Percentiles rank a stretch among this genome's conserved stretches.
Evolutionary conservation across 2,797 vertebrate species (phyloP).

Genomic region (Luscinia luscinia): DNA sequence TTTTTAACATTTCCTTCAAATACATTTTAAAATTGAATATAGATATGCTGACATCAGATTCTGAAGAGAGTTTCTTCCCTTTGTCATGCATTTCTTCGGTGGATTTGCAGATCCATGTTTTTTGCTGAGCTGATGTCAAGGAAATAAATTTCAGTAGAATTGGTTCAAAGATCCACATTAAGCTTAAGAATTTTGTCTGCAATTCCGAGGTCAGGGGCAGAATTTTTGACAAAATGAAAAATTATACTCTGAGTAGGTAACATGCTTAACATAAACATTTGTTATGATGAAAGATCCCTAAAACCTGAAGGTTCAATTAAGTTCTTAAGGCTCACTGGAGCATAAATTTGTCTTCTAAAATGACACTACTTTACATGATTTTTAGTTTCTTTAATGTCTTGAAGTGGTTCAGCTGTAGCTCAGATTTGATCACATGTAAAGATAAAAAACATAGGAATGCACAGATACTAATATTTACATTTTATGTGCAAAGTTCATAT

Average conservation of each 20-base stretch:
- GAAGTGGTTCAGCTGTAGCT: conserved; percentile 12
- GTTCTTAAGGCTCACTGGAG: conserved; percentile 7
- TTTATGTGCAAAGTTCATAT: neutral
- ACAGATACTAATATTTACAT: neutral
- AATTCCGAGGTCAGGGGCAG: neutral
- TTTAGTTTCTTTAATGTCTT: conserved; percentile 39
- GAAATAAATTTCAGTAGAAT: neutral
- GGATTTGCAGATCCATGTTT: neutral
- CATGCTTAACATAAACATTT: neutral
- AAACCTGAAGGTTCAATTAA: neutral
- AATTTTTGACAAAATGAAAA: conserved; percentile 22
- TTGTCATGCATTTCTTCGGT: neutral
- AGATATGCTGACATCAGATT: neutral
- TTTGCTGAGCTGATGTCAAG: neutral
- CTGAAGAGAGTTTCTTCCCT: neutral
- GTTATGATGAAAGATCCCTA: conserved; percentile 28
- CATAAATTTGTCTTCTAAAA: conserved; percentile 42
- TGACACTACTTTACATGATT: neutral
- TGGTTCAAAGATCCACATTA: neutral
- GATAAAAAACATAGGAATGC: conserved; percentile 21
- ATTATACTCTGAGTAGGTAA: neutral
- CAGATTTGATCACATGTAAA: neutral
- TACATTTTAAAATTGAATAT: neutral
- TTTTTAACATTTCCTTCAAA: neutral
- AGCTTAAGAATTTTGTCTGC: neutral